These are phyloP conservation scores for Heteromurus nitidus DNA, from an alignment of 2,888 invertebrate genomes.

Conservation along the genomic window DNA sequence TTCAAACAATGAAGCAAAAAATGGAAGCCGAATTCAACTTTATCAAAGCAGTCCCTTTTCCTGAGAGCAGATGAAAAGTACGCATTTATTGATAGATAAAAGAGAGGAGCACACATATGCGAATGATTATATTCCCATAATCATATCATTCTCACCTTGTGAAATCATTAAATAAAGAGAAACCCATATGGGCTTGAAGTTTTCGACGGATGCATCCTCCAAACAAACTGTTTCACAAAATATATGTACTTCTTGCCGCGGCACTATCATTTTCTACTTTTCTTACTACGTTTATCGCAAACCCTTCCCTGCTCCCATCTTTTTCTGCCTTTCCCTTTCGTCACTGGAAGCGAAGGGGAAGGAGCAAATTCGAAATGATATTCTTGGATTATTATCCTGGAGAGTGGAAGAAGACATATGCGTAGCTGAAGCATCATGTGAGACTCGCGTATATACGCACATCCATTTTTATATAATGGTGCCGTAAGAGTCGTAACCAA, in stretches of 20 bases:
- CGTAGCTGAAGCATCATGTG: too few relatives aligned
- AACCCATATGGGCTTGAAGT: constrained; percentile 44
- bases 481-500: too few relatives aligned
- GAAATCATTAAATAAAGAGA: constrained; percentile 53
- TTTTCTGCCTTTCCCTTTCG: neutral
- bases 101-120: constrained; percentile 12
- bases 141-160: constrained; percentile 58
- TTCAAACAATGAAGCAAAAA: neutral
- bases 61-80: neutral
- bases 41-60: neutral
- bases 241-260: constrained; percentile 31
- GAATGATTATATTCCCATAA: constrained; percentile 47
- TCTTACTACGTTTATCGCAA: constrained; percentile 49
- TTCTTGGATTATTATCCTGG: constrained; percentile 50
- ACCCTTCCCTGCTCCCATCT: constrained; percentile 24
- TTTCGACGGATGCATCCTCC: constrained; percentile 39
- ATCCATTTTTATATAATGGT: too few relatives aligned
- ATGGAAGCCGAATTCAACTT: neutral
- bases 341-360: constrained; percentile 3
- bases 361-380: constrained; percentile 47
- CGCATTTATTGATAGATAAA: neutral
- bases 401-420: constrained; percentile 50
- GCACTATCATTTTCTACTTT: constrained; percentile 31
- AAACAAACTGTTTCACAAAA: constrained; percentile 19
- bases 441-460: too few relatives aligned